Evolutionary conservation across 2,113 vertebrate species (phyloP), one percentile per base, ranked within the genome.

Genomic region (Puffinus mauretanicus): DNA sequence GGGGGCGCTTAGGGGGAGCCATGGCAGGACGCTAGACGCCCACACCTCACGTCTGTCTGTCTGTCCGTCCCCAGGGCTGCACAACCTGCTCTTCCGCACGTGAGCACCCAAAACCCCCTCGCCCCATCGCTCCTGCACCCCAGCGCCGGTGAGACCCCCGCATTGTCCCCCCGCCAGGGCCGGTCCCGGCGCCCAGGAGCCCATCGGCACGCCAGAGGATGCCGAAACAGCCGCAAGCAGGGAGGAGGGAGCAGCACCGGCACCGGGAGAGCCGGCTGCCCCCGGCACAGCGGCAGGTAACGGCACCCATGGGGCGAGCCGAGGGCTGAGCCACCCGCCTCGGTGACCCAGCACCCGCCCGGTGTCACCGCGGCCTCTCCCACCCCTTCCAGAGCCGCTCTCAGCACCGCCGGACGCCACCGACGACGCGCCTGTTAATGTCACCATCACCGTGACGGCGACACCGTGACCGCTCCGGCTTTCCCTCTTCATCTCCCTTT

Each of bases 11-110:
- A 8, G 22, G 20, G 5, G 51, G 25, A 52, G 21, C 6, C 16
- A 0, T 11, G 1, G 71, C 34, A 2, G 18, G 9, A 2, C 7
- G 15, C 42, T 4, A 0, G 25, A 0, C 4, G 0, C 18, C 14
- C 49, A 0, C 64, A 5, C 1, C 42, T 34, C 36, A 32, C 4
- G 1, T 6, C 29, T 5, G 2, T 36, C 22, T 3, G 12, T 64
- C 22, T 2, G 12, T 65, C 70, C 7, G 34, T 34, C 60, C 82
- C 7, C 66, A 96, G 96, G 94, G 51, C 78, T 95, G 69, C 94
- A 95, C 25, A 7, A 67, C 32, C 88, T 97, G 19, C 87, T 97
- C 15, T 96, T 96, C 92, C 93, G 5, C 52, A 80, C 21, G 96
- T 96, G 89, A 94, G 96, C 86, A 40, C 42, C 83, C 49, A 0